A percentile compares a stretch with the other conserved stretches of the same genome.
Conservation (phyloP, 2,113 vertebrate species). For the Caloenas nicobarica region DNA sequence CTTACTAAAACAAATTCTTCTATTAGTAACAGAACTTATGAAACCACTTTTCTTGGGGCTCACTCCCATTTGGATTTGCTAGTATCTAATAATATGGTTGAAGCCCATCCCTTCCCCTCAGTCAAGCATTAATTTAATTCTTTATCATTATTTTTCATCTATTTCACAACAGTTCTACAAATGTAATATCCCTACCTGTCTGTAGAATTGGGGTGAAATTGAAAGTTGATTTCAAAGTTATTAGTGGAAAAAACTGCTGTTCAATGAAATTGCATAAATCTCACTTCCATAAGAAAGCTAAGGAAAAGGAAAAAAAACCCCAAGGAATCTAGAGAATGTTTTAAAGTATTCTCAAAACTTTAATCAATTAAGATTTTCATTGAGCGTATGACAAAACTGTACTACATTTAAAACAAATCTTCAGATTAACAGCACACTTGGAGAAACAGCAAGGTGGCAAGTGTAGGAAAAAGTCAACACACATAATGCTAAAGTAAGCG, state of each 20-base stretch:
- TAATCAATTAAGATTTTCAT: neutral
- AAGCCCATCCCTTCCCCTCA: constrained; percentile 38
- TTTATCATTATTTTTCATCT: neutral
- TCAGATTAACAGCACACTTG: neutral
- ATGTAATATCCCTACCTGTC: constrained; percentile 48
- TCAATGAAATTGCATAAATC: constrained; percentile 58
- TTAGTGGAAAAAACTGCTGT: constrained; percentile 49
- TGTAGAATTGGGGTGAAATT: constrained; percentile 50
- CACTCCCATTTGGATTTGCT: constrained; percentile 22
- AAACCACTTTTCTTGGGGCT: constrained; percentile 29
- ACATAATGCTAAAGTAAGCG: neutral
- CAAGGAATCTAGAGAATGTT: constrained; percentile 58
- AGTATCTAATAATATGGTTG: neutral
- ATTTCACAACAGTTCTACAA: constrained; percentile 33
- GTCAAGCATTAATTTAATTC: neutral
- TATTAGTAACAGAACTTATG: constrained; percentile 48
- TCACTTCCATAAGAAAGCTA: constrained; percentile 55
- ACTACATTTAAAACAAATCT: neutral
- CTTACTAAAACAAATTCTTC: constrained; percentile 52
- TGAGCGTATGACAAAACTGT: neutral
- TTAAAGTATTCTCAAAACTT: constrained; percentile 8
- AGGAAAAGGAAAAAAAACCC: constrained; percentile 40
- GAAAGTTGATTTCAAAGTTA: constrained; percentile 55
- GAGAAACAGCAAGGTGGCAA: constrained; percentile 12
- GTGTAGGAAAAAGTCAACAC: neutral